phyloP scores from a whole-genome alignment of 2,113 vertebrate species.

The Sphaerodactylus townsendi region DNA sequence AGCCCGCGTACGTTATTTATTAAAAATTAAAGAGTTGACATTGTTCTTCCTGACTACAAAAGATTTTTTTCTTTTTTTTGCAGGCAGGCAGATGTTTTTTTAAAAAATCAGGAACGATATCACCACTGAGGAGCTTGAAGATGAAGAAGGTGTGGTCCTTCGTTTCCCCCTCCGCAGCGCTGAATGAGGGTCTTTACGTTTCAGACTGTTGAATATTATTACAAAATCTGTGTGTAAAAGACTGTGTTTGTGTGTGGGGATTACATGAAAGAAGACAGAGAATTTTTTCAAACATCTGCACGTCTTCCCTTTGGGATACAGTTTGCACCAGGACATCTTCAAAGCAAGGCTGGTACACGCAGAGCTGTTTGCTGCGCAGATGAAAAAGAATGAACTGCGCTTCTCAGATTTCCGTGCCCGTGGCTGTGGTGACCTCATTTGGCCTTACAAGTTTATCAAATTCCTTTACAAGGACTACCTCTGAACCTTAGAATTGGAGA shows the following conservation, averaged over 20 bases:
- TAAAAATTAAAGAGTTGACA: constrained; percentile 56
- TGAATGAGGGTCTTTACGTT: constrained; percentile 41
- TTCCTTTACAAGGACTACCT: no score
- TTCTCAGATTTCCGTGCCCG: no score
- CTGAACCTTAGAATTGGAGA: no score
- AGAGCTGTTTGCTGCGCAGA: no score
- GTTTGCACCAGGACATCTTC: background rate
- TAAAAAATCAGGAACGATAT: constrained; percentile 48
- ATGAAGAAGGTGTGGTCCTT: constrained; percentile 1
- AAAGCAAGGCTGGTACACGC: no score
- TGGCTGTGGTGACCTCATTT: no score
- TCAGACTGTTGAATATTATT: constrained; percentile 40
- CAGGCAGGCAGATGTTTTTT: constrained; percentile 58
- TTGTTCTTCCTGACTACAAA: constrained; percentile 58
- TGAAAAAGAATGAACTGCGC: no score
- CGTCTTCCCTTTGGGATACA: background rate
- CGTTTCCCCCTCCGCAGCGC: background rate
- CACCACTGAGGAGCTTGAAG: constrained; percentile 31
- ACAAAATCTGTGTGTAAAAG: constrained; percentile 37
- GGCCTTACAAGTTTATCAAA: no score
- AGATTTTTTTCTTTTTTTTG: constrained; percentile 23
- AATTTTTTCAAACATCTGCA: background rate
- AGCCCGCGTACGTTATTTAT: constrained; percentile 71
- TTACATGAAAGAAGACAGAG: background rate
- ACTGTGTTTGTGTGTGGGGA: background rate